Conservation (phyloP, 30 jellyfish, hydroid and myxozoan genomes). For the Haliclystus octoradiatus region DNA sequence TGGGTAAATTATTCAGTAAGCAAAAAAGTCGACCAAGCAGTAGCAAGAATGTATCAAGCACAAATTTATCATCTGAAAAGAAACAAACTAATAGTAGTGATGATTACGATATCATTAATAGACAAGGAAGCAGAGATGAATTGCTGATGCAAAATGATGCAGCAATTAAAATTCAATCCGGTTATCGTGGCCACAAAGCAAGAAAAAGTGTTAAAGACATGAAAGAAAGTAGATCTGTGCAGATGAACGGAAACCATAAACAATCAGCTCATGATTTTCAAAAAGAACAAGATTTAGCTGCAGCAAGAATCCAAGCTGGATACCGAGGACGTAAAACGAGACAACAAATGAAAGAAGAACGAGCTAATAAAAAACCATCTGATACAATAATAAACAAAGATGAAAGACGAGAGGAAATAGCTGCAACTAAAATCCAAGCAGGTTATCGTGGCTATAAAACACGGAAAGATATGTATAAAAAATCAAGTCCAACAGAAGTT, state of each 20-base stretch:
- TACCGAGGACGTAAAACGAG: background rate
- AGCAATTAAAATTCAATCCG: conserved; percentile 63
- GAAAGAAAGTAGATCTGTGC: conserved; percentile 3
- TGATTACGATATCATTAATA: too few species aligned
- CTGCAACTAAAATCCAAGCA: conserved; percentile 61
- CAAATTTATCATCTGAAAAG: background rate
- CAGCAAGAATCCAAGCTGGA: too few species aligned
- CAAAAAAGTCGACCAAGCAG: background rate
- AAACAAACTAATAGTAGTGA: background rate
- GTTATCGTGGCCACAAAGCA: conserved; percentile 83
- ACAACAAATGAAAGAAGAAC: background rate
- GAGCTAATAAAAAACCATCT: too few species aligned
- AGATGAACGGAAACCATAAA: background rate
- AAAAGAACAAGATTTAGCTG: background rate
- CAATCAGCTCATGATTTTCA: background rate
- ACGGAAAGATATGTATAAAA: conserved; percentile 33
- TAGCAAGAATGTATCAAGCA: too few species aligned
- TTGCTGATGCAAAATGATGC: conserved; percentile 36
- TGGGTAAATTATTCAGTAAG: background rate
- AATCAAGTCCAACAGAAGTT: background rate
- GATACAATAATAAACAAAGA: background rate
- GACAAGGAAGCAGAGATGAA: too few species aligned
- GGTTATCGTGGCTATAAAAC: conserved; percentile 46
- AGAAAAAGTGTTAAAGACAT: conserved; percentile 51
- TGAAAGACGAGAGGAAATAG: conserved; percentile 12